phyloP scores from a whole-genome alignment of 2,113 vertebrate genomes.

The Cichladusa arquata region DNA sequence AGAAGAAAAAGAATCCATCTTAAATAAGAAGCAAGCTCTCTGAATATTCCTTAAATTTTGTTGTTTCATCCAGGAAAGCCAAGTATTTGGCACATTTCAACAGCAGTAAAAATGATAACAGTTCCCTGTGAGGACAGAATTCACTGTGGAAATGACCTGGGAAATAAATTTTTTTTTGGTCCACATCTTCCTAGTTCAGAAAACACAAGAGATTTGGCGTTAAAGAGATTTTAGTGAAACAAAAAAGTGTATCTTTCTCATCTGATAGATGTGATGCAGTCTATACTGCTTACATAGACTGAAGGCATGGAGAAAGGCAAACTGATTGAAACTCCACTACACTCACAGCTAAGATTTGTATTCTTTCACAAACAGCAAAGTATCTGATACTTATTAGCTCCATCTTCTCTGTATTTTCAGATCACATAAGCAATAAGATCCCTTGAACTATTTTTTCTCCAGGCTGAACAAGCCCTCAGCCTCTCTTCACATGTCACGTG shows the following conservation, averaged over 20 bases:
- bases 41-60: background rate
- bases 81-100: background rate
- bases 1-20: background rate
- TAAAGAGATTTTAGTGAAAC: background rate
- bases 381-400: background rate
- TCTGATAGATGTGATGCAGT: background rate
- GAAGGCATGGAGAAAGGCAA: background rate
- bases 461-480: background rate
- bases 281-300: background rate
- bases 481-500: accelerated
- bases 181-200: background rate
- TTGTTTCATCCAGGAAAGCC: background rate
- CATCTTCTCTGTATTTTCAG: background rate
- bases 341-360: background rate
- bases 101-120: background rate
- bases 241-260: background rate
- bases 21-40: background rate
- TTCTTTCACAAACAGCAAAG: background rate
- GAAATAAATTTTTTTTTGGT: background rate
- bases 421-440: background rate
- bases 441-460: background rate
- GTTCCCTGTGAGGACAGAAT: background rate
- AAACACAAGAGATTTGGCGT: background rate
- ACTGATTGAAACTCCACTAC: background rate
- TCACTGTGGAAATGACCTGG: background rate